Base-by-base conservation (phyloP, 2,888 invertebrate species). In the Standfussiana lucernea region DNA sequence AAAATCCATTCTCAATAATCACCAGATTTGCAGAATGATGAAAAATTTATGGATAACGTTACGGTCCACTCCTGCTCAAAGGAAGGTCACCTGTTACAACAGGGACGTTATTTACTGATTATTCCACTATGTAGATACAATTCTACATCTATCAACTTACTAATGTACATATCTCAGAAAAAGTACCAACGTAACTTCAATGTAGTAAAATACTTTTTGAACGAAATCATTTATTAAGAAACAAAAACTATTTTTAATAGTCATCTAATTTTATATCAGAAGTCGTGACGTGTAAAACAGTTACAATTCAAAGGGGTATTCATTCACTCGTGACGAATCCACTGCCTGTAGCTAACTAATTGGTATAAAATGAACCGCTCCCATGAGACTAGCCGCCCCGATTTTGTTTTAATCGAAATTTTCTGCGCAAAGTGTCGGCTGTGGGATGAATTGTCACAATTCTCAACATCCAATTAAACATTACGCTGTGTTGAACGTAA, bases 351-450 rank as follows among this genome's bases (percentile, higher is more conserved):
- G 93, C 94, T 91, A 95, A 96, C 96, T 96, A 96, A 96, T 96
- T 96, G 96, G 96, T 95, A 95, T 95, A 94, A 96, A 96, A 96
- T 96, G 92, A 96, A 96, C 92, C 93, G 91, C 93, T 91, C 96
- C 93, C 94, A 78, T 79, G 96, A 94, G 96, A 94, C 88, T 89
- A 66, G 88, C 72, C 87, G 87, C 92, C 93, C 93, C 91, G 94
- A 94, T 95, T 95, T 95, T 94, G 94, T 96, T 95, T 94, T 93
- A 95, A 94, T 93, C 93, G 93, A 94, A 95, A 95, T 94, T 93
- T 93, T 93, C 93, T 90, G 89, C 88, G 88, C 86, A 90, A 89
- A 90, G 87, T 89, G 88, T 84, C 77, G 86, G 85, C 83, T 84
- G 82, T 79, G 82, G 86, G 84, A 88, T 90, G 86, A 90, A 91